Base-by-base conservation (phyloP, 2,113 vertebrate species). In the Crypturellus undulatus region DNA sequence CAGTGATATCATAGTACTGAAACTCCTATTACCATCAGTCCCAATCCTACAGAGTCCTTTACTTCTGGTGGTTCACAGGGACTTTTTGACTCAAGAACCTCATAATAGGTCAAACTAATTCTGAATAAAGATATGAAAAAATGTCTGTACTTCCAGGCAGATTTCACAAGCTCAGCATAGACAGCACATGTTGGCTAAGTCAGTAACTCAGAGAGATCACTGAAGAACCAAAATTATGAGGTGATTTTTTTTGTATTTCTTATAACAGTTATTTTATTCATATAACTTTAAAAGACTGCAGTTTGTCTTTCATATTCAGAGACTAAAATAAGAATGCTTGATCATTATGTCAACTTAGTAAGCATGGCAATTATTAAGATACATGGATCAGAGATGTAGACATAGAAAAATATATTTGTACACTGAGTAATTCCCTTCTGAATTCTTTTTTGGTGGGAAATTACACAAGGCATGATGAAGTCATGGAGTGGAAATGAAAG, bases 401-500 rank as follows among this genome's bases (percentile, higher is more conserved):
- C 52, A 10, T 70, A 89, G 76, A 86, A 96, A 92, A 93, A 92
- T 84, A 73, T 43, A 87, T 77, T 84, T 95, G 51, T 95, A 63
- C 79, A 49, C 64, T 65, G 81, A 93, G 87, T 81, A 87, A 93
- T 84, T 93, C 85, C 87, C 82, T 63, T 82, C 58, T 87, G 89
- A 86, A n/a, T 88, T 84, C 17, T 89, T 79, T 92, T 89, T 91
- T 91, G 59, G 62, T 89, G 58, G 81, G 86, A 90, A 95, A 87
- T 94, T 83, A 65, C 68, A 72, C 36, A 60, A 67, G 52, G 70
- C 24, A 3, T 78, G 84, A 87, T 89, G 88, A 92, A 92, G n/a
- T 72, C 76, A 84, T 92, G 22, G 70, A 89, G 52, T 89, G 54
- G 70, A 95, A 96, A 95, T 94, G 91, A 92, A 92, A 95, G 87